Percentiles rank a stretch among this genome's conserved stretches.
phyloP scores from a whole-genome alignment of 2,888 invertebrate genomes.

The Drosophila limbata region DNA sequence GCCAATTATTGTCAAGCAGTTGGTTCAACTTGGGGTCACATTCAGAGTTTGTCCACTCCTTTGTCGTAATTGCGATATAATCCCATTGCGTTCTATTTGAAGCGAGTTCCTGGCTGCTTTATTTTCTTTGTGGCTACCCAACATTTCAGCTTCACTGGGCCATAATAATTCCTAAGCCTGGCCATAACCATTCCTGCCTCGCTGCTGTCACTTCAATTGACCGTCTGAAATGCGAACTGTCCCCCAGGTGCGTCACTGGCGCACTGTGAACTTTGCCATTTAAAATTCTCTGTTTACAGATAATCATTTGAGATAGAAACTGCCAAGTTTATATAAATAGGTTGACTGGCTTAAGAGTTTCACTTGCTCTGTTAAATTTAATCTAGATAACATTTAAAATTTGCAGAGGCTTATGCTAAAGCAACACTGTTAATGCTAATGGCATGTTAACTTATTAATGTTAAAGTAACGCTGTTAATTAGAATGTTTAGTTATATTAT shows the following conservation, averaged over 20 bases:
- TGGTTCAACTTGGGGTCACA: conserved; percentile 24
- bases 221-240: conserved; percentile 20
- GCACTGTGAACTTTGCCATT: conserved; percentile 25
- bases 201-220: conserved; percentile 45
- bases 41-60: conserved; percentile 4
- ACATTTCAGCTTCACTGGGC: conserved; percentile 42
- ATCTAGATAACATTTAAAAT: neutral
- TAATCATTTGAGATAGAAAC: neutral
- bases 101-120: conserved; percentile 57
- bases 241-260: conserved; percentile 24
- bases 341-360: neutral
- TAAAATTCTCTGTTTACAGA: neutral
- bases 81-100: conserved; percentile 68
- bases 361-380: neutral
- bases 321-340: neutral
- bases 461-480: neutral
- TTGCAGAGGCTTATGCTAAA: neutral
- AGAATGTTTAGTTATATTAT: neutral
- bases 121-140: conserved; percentile 61
- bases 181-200: conserved; percentile 22
- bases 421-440: neutral
- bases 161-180: conserved; percentile 59
- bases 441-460: neutral
- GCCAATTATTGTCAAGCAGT: conserved; percentile 46
- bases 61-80: conserved; percentile 65